Percentiles rank a stretch among this genome's conserved stretches.
These are phyloP conservation scores for Exaiptasia diaphana DNA, from an alignment of 64 coral and sea anemone genomes.

Conservation along the genomic window DNA sequence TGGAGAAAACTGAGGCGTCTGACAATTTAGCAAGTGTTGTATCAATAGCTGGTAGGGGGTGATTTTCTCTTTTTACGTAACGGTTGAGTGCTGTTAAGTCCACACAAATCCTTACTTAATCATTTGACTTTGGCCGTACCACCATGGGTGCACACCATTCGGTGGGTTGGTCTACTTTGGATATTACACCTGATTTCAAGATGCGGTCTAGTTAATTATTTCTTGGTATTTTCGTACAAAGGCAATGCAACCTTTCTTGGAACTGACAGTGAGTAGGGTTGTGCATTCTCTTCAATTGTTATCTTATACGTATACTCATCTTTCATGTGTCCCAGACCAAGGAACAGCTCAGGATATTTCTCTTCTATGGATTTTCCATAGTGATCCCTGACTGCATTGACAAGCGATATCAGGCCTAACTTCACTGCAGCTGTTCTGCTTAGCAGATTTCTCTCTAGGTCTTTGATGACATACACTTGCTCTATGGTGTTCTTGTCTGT, in stretches of 20 bases:
- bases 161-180: neutral
- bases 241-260: slow-evolving; percentile 65
- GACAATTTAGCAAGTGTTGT: neutral
- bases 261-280: slow-evolving; percentile 15
- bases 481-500: neutral
- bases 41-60: slow-evolving; percentile 31
- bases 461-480: slow-evolving; percentile 29
- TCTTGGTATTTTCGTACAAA: neutral
- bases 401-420: slow-evolving; percentile 8
- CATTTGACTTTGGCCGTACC: neutral
- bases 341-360: slow-evolving; percentile 51
- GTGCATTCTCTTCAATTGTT: slow-evolving; percentile 12
- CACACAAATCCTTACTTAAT: neutral
- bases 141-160: slow-evolving; percentile 25
- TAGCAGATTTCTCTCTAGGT: slow-evolving; percentile 33
- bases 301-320: slow-evolving; percentile 37
- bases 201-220: neutral
- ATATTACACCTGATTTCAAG: slow-evolving; percentile 1
- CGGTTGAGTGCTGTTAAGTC: neutral
- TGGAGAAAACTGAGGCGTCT: neutral
- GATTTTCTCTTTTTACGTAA: neutral
- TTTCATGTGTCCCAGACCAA: slow-evolving; percentile 40
- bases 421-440: slow-evolving; percentile 26
- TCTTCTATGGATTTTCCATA: no score
- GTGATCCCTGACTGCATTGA: no score